Percentiles rank a stretch among this genome's conserved stretches.
These are phyloP conservation scores for Danio jaintianensis DNA, from an alignment of 2,797 vertebrate species.

Conservation along the genomic window DNA sequence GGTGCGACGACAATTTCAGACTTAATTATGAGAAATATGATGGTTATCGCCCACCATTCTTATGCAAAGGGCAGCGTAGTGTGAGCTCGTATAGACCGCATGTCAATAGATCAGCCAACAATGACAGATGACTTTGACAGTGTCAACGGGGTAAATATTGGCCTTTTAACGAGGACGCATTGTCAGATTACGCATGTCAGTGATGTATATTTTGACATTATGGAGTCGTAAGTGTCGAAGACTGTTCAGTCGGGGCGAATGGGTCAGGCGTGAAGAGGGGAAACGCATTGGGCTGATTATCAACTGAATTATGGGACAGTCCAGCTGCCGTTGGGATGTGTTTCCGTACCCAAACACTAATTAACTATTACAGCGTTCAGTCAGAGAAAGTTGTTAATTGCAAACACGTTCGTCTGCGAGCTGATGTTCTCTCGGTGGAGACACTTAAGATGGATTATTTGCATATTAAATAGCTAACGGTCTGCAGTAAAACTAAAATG, in stretches of 20 bases:
- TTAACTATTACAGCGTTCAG: constrained; percentile 39
- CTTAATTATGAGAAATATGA: constrained; percentile 68
- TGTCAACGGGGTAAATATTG: constrained; percentile 41
- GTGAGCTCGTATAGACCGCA: constrained; percentile 5
- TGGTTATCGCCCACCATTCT: constrained; percentile 63
- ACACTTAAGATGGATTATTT: constrained; percentile 27
- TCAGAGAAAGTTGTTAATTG: constrained; percentile 31
- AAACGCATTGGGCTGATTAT: constrained; percentile 29
- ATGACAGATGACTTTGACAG: constrained; percentile 33
- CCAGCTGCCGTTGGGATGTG: constrained; percentile 38
- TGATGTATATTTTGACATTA: constrained; percentile 40
- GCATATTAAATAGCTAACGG: constrained; percentile 25
- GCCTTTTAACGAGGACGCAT: constrained; percentile 30
- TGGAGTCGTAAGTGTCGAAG: neutral
- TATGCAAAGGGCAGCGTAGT: constrained; percentile 31
- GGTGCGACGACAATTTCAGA: constrained; percentile 69
- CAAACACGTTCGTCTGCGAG: constrained; percentile 24
- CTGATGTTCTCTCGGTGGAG: constrained; percentile 35
- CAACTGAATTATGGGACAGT: constrained; percentile 32
- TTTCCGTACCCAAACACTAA: constrained; percentile 39
- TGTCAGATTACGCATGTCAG: constrained; percentile 23
- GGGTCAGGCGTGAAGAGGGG: constrained; percentile 9
- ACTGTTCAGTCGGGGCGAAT: neutral
- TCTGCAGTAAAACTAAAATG: constrained; percentile 22
- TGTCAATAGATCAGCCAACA: constrained; percentile 29